Percentiles rank a stretch among this genome's conserved stretches.
Evolutionary conservation across 2,888 invertebrate species (phyloP).

Genomic region (Ommatoiulus sabulosus): DNA sequence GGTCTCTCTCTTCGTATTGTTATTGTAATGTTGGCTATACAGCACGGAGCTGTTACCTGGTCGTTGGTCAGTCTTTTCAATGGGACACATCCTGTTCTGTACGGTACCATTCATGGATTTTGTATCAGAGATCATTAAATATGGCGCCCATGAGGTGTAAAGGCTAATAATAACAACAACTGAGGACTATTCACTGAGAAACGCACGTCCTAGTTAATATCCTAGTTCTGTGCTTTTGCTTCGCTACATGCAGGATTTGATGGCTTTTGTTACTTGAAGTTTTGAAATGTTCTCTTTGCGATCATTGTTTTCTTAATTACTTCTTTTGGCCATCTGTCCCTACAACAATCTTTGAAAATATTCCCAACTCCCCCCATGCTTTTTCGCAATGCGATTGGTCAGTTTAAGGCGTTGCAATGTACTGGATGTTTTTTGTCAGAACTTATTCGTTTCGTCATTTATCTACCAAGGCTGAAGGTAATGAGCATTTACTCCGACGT

Average conservation of each 20-base stretch:
- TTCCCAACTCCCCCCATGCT: too few species aligned
- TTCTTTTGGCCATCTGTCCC: slow-evolving; percentile 10
- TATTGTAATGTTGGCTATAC: neutral
- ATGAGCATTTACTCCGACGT: too few species aligned
- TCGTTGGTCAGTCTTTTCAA: slow-evolving; percentile 25
- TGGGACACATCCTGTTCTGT: slow-evolving; percentile 13
- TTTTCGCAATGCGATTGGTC: too few species aligned
- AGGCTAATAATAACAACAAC: neutral
- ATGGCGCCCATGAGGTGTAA: neutral
- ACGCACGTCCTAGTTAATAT: neutral
- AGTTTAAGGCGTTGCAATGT: too few species aligned
- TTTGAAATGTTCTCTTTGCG: neutral
- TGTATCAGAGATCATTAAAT: slow-evolving; percentile 14
- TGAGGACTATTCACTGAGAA: neutral
- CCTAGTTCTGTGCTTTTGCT: neutral
- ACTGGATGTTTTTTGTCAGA: too few species aligned
- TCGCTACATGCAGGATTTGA: neutral
- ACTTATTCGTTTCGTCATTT: too few species aligned
- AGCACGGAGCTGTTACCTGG: neutral
- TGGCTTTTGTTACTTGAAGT: neutral
- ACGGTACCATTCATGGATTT: slow-evolving; percentile 3
- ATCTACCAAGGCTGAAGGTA: too few species aligned
- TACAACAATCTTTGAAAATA: neutral
- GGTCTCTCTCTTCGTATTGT: neutral
- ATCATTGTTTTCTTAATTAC: neutral